Percentiles rank a stretch among this genome's conserved stretches.
Evolutionary conservation across 2,797 vertebrate species (phyloP).

Genomic region (Scleropages formosus): DNA sequence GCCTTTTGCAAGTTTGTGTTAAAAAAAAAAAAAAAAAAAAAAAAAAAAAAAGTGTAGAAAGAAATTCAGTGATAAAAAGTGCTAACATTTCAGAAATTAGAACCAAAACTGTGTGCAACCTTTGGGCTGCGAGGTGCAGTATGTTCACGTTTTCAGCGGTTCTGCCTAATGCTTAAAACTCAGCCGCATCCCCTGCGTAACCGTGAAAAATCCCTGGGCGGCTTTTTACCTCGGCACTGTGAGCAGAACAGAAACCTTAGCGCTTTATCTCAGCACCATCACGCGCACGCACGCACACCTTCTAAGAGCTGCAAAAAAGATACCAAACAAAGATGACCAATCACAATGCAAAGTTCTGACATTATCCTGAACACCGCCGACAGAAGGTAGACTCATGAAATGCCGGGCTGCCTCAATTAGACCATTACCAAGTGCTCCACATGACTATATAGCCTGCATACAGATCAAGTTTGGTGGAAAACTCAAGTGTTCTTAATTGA

Average conservation of each 20-base stretch:
- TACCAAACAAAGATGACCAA: no score
- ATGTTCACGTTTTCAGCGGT: background rate
- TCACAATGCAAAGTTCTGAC: background rate
- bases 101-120: no score
- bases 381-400: constrained; percentile 5
- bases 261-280: constrained; percentile 1
- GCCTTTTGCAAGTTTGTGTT: no score
- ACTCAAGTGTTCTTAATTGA: background rate
- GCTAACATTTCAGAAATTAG: background rate
- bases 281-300: constrained; percentile 8
- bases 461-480: background rate
- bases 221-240: background rate
- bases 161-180: background rate
- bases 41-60: no score
- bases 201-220: background rate
- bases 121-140: background rate
- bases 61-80: background rate
- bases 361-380: background rate
- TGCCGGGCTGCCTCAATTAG: background rate
- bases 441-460: constrained; percentile 6
- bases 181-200: background rate
- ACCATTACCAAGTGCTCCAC: constrained; percentile 12
- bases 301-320: no score
- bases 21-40: no score
- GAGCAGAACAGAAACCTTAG: background rate